Evolutionary conservation across 2,888 invertebrate species (phyloP).

Genomic region (Byasa hedistus): DNA sequence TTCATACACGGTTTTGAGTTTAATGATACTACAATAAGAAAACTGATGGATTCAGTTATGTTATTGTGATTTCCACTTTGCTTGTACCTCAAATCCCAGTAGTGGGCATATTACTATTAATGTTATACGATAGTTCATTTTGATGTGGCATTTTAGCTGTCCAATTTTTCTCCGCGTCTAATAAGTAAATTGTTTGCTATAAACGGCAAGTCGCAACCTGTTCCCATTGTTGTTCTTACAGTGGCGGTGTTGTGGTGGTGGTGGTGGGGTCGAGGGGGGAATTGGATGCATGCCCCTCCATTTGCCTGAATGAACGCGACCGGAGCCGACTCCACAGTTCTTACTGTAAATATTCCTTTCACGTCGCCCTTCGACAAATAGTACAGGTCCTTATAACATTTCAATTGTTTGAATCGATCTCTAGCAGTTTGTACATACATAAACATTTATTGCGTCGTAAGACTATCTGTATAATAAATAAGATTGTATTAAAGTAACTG

Average conservation of each 20-base stretch:
- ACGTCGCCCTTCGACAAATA: constrained; percentile 14
- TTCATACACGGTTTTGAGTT: no score
- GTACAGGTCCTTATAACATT: not conserved
- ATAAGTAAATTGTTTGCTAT: constrained; percentile 74
- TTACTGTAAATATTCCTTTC: constrained; percentile 12
- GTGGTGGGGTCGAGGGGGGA: constrained; percentile 31
- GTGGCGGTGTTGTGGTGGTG: not conserved
- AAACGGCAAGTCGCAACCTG: constrained; percentile 60
- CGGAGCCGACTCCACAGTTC: constrained; percentile 23
- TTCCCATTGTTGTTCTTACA: constrained; percentile 59
- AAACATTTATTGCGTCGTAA: no score
- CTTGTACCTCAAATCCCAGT: no score
- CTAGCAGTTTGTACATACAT: no score
- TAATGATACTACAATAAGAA: no score
- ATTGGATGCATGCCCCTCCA: constrained; percentile 42
- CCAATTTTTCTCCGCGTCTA: constrained; percentile 59
- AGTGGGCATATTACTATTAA: not conserved
- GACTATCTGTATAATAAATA: no score
- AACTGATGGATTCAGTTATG: no score
- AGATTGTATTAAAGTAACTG: no score
- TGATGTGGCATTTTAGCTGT: constrained; percentile 48
- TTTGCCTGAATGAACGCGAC: constrained; percentile 42
- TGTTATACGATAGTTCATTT: not conserved
- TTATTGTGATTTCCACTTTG: no score
- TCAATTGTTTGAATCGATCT: not conserved